Evolutionary conservation across 1,140 invertebrate genomes (phyloP).

Genomic region (Pentalonia nigronervosa): DNA sequence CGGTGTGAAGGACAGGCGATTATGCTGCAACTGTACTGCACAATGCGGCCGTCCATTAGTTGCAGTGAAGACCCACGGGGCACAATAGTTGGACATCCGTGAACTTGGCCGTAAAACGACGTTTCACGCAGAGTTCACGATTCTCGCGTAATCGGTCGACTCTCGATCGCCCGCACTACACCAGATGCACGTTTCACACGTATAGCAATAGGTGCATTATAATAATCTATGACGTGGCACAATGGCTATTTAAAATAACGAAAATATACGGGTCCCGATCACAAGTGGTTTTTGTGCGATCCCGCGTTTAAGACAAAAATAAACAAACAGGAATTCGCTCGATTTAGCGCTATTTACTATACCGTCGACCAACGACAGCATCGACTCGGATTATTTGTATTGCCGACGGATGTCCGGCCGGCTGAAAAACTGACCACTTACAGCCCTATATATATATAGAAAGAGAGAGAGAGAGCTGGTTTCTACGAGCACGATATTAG

Average conservation of each 20-base stretch:
- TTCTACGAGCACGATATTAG: background rate
- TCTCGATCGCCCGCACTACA: background rate
- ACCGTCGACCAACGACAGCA: no score
- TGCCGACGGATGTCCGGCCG: no score
- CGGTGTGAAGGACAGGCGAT: background rate
- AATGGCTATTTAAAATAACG: background rate
- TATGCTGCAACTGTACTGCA: background rate
- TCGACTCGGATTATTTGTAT: background rate
- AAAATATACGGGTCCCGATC: background rate
- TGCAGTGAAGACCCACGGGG: background rate
- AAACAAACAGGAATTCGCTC: background rate
- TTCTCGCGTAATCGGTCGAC: constrained; percentile 13
- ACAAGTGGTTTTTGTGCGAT: background rate
- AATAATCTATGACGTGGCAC: background rate
- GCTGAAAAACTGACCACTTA: background rate
- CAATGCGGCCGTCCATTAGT: constrained; percentile 25
- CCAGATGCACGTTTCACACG: background rate
- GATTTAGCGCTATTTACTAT: background rate
- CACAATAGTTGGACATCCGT: constrained; percentile 22
- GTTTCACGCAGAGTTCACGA: constrained; percentile 18
- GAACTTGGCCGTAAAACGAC: constrained; percentile 52
- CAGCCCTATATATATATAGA: background rate
- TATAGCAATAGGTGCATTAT: background rate
- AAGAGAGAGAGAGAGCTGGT: no score
- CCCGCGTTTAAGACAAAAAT: background rate